Conservation (phyloP, 2,797 vertebrate species). For the Pangasius krempfi region DNA sequence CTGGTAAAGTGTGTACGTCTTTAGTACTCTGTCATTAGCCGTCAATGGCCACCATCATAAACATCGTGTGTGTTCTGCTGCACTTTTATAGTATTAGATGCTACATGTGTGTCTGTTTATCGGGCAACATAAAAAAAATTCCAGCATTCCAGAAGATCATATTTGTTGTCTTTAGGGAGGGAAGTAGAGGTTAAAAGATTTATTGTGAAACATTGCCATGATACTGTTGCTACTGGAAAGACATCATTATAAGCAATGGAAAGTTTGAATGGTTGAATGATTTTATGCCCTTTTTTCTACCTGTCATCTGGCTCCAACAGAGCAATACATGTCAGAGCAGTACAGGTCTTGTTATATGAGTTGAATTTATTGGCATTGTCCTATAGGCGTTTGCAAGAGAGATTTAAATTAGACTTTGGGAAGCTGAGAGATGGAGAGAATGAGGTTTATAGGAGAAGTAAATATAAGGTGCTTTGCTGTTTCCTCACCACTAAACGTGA, state of each 20-base stretch:
- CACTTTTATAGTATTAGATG: not conserved
- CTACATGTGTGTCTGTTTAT: constrained; percentile 5
- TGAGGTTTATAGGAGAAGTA: not conserved
- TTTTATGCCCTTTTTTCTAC: constrained; percentile 16
- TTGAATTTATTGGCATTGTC: constrained; percentile 2
- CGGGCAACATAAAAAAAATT: not conserved
- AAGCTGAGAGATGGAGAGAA: not conserved
- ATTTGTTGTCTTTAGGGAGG: constrained; percentile 6
- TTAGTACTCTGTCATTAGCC: constrained; percentile 62
- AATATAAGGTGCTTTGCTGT: not conserved
- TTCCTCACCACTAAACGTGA: not conserved
- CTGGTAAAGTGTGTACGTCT: constrained; percentile 31
- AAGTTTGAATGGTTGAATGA: constrained; percentile 22
- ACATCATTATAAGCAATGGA: constrained; percentile 8
- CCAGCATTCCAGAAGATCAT: not conserved
- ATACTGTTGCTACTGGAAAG: constrained; percentile 10
- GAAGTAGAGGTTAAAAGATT: constrained; percentile 25
- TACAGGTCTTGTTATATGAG: not conserved
- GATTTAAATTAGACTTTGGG: not conserved
- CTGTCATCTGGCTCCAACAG: constrained; percentile 1
- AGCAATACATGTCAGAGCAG: constrained; percentile 14
- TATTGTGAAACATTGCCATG: constrained; percentile 7
- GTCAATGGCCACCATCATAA: constrained; percentile 32
- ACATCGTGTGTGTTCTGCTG: constrained; percentile 35
- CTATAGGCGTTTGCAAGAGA: not conserved